Percentiles rank a stretch among this genome's conserved stretches.
These are phyloP conservation scores for Amblyraja radiata DNA, from an alignment of 2,797 vertebrate species.

Conservation along the genomic window DNA sequence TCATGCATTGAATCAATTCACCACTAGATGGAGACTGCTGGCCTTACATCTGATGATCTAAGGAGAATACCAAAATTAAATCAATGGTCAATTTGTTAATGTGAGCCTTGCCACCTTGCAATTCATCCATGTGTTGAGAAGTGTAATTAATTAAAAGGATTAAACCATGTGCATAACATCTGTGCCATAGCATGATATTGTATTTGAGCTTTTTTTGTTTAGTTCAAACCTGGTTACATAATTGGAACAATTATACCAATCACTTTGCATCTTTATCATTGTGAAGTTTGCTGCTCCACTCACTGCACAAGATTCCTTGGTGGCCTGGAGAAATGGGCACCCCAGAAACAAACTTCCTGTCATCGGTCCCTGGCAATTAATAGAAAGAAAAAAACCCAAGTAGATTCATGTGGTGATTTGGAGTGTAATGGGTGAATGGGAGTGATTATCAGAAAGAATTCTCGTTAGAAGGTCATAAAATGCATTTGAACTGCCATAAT, in stretches of 20 bases:
- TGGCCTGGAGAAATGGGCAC: neutral
- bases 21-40: conserved; percentile 20
- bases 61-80: neutral
- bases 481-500: neutral
- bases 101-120: neutral
- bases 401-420: conserved; percentile 8
- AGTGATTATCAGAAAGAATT: conserved; percentile 10
- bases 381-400: neutral
- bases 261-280: conserved; percentile 6
- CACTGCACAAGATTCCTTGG: neutral
- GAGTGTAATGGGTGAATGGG: conserved; percentile 3
- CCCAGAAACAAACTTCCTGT: neutral
- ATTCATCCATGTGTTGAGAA: neutral
- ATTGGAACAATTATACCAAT: conserved; percentile 6
- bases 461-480: neutral
- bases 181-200: neutral
- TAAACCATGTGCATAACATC: neutral
- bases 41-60: neutral
- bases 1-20: neutral
- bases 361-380: conserved; percentile 8
- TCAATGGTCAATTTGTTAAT: neutral
- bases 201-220: neutral
- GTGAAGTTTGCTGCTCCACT: neutral
- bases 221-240: neutral
- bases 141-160: neutral